Conservation (phyloP, 2,113 vertebrate genomes). For the Oreotrochilus melanogaster region DNA sequence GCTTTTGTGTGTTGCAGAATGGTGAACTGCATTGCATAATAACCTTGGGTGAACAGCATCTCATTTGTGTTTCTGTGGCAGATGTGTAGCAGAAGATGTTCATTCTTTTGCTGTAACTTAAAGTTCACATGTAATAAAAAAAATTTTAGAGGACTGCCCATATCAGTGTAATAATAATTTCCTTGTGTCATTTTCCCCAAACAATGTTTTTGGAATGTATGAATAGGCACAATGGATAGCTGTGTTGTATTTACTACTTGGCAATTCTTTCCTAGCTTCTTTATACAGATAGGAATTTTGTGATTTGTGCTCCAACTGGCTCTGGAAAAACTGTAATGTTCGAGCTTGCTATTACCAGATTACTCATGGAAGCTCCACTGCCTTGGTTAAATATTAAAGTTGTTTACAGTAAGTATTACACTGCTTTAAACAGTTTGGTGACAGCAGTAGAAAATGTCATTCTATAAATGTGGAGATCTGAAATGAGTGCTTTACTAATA, state of each 20-base stretch:
- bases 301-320: constrained; percentile 94
- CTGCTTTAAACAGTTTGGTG: constrained; percentile 9
- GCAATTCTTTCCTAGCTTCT: constrained; percentile 86
- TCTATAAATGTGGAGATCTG: background rate
- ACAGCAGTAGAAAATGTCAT: background rate
- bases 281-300: constrained; percentile 93
- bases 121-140: background rate
- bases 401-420: constrained; percentile 89
- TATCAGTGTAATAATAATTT: background rate
- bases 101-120: background rate
- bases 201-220: background rate
- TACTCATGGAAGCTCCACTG: constrained; percentile 90
- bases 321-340: constrained; percentile 97
- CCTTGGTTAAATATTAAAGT: constrained; percentile 94
- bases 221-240: background rate
- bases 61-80: background rate
- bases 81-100: background rate
- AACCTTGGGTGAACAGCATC: background rate
- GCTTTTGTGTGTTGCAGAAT: background rate
- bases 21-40: background rate
- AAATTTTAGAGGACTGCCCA: background rate
- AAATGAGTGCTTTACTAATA: background rate
- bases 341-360: constrained; percentile 92
- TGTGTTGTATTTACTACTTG: background rate
- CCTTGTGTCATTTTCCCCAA: background rate